Evolutionary conservation across 1,140 invertebrate genomes (phyloP), one percentile per base, ranked within the genome.

Genomic region (Penaeus indicus): DNA sequence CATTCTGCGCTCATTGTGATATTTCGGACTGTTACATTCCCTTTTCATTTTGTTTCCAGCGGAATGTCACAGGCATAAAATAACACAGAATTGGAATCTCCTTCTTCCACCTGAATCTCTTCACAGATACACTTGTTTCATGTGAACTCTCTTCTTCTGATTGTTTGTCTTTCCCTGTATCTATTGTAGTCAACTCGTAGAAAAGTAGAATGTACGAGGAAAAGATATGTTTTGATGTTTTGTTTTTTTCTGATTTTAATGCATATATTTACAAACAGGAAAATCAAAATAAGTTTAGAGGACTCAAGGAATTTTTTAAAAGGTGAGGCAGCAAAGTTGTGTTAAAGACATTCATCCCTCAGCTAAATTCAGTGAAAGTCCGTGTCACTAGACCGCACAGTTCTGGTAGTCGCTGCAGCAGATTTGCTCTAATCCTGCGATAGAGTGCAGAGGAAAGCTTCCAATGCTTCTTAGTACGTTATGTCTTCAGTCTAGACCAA

Each of bases 261-360:
- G 18, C 64, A 61, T 72, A 61, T 84, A 42, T 77, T 88, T 88
- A 32, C 63, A 79, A 88, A 88, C 87, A 88, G 87, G 87, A 84
- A 88, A 88, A 88, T 84, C 81, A 88, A 67, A 88, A 84, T 88
- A 88, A 77, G 62, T 88, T 88, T 88, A 84, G 62, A 78, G 81
- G 87, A 88, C 25, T 88, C 87, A 88, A 88, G 87, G 81, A 88
- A 54, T 88, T 88, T 84, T 88, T 88, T 47, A 78, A 79, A 84
- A 88, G 87, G 87, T 88, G 87, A 88, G 87, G 61, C 42, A 78
- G 54, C 64, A 42, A 32, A 64, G 42, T 83, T 88, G 27, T 54
- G 27, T 32, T 88, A 64, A 63, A 32, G 61, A 54, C 22, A 19
- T 62, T 67, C 84, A 82, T 88, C 79, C 60, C 61, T 64, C 64